A percentile compares a stretch with the other conserved stretches of the same genome.
Conservation (phyloP, 2,888 invertebrate genomes). For the Dynastes grantii region DNA sequence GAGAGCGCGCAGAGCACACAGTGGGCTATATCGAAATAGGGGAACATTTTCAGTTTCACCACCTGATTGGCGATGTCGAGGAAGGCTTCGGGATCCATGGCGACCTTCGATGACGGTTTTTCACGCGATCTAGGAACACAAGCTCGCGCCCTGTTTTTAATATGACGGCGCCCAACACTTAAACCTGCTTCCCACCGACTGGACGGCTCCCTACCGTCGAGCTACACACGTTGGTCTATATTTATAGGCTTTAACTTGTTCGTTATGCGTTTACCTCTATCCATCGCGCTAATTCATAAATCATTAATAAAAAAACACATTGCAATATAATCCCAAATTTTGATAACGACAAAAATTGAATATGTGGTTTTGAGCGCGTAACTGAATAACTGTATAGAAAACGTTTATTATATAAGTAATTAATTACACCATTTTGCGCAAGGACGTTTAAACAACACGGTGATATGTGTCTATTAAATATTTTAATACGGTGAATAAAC, state of each 20-base stretch:
- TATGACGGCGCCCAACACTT: conserved; percentile 31
- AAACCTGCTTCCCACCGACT: conserved; percentile 21
- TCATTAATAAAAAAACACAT: too few relatives aligned
- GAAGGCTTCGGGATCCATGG: conserved; percentile 96
- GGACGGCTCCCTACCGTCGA: conserved; percentile 24
- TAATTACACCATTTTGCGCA: too few relatives aligned
- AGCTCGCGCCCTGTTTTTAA: conserved; percentile 12
- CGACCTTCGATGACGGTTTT: conserved; percentile 1
- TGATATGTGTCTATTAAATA: too few relatives aligned
- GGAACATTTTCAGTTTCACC: conserved; percentile 99
- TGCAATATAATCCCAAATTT: too few relatives aligned
- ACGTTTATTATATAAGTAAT: too few relatives aligned
- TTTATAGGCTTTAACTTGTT: conserved; percentile 8
- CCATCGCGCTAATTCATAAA: too few relatives aligned
- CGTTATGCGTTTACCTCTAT: too few relatives aligned
- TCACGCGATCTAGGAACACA: conserved; percentile 8
- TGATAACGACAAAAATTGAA: too few relatives aligned
- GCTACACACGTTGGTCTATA: conserved; percentile 36
- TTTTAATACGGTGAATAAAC: too few relatives aligned
- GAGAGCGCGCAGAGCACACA: conserved; percentile 94
- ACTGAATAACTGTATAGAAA: too few relatives aligned
- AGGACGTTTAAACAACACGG: too few relatives aligned
- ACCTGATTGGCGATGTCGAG: conserved; percentile 99
- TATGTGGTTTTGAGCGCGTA: too few relatives aligned
- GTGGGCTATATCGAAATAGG: conserved; percentile 99